Conservation (phyloP, 2,888 invertebrate species). For the Clistopyga incitator region DNA sequence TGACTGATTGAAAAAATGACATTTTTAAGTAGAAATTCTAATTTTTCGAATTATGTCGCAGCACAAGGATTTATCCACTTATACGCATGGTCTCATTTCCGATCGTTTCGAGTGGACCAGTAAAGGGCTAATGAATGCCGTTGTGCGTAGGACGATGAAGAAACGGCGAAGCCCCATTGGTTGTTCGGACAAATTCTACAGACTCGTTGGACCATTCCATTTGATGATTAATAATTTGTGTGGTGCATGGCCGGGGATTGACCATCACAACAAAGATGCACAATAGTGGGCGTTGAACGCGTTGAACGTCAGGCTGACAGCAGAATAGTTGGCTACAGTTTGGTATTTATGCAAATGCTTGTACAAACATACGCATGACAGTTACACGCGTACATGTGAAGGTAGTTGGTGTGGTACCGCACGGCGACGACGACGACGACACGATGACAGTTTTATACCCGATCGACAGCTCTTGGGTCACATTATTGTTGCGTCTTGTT, state of each 20-base stretch:
- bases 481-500: slow-evolving; percentile 51
- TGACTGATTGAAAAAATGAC: background rate
- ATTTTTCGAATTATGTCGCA: background rate
- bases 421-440: slow-evolving; percentile 12
- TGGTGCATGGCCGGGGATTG: background rate
- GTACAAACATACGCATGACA: slow-evolving; percentile 37
- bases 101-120: background rate
- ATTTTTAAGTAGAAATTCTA: background rate
- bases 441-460: slow-evolving; percentile 59
- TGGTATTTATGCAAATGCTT: slow-evolving; percentile 32
- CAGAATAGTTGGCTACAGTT: slow-evolving; percentile 23
- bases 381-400: slow-evolving; percentile 24
- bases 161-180: background rate
- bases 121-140: background rate
- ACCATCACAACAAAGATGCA: background rate
- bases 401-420: slow-evolving; percentile 15
- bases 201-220: background rate
- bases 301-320: slow-evolving; percentile 24
- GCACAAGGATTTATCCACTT: background rate
- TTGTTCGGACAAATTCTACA: background rate
- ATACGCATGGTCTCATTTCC: background rate
- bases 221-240: background rate
- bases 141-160: background rate
- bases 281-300: slow-evolving; percentile 17
- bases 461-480: slow-evolving; percentile 40